These are phyloP conservation scores for Tryphoninae sp. DNA, from an alignment of 2,888 invertebrate genomes.

Conservation along the genomic window DNA sequence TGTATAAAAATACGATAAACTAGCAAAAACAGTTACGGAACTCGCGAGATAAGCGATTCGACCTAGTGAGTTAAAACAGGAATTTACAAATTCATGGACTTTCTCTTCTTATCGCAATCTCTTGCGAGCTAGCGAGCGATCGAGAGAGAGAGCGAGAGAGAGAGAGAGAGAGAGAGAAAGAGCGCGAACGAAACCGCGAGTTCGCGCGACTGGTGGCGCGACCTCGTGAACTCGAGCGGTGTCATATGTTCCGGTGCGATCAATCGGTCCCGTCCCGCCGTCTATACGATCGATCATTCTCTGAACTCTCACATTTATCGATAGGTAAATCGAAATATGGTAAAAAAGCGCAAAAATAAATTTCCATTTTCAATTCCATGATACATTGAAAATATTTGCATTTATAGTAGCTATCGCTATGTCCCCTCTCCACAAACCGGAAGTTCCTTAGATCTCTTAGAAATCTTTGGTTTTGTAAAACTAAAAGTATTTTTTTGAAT, in stretches of 20 bases:
- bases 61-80: conserved; percentile 39
- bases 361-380: background rate
- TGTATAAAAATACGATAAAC: conserved; percentile 53
- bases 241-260: conserved; percentile 27
- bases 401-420: too few species aligned
- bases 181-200: conserved; percentile 5
- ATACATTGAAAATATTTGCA: background rate
- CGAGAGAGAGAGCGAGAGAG: conserved; percentile 9
- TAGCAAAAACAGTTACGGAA: conserved; percentile 5
- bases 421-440: too few species aligned
- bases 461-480: too few species aligned
- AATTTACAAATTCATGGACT: conserved; percentile 72
- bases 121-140: conserved; percentile 16
- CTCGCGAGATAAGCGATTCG: conserved; percentile 65
- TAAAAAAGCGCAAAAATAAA: background rate
- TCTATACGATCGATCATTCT: conserved; percentile 40
- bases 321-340: background rate
- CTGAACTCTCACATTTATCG: conserved; percentile 1
- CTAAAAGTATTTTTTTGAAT: too few species aligned
- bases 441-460: too few species aligned
- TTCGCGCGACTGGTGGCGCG: conserved; percentile 19
- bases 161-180: background rate
- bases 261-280: background rate
- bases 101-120: conserved; percentile 72
- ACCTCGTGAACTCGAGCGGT: conserved; percentile 55